phyloP scores from a whole-genome alignment of 2,888 invertebrate species.

The Drosophila lacicola region DNA sequence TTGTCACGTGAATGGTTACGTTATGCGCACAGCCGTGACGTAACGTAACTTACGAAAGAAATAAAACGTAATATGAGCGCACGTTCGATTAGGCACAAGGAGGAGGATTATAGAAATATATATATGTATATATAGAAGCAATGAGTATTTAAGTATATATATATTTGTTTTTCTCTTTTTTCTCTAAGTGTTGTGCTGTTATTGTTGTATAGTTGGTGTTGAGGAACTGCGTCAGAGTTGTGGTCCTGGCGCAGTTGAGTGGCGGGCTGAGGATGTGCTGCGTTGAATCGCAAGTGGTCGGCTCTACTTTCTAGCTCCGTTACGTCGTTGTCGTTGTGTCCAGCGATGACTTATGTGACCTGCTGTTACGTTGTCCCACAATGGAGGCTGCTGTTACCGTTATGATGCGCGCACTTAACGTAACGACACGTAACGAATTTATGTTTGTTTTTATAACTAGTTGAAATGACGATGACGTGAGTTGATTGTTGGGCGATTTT shows the following conservation, averaged over 20 bases:
- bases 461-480: slow-evolving; percentile 41
- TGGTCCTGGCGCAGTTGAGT: slow-evolving; percentile 72
- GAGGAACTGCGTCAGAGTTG: slow-evolving; percentile 72
- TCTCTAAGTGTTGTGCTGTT: slow-evolving; percentile 50
- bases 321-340: slow-evolving; percentile 66
- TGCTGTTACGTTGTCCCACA: slow-evolving; percentile 24
- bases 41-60: slow-evolving; percentile 43
- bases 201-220: slow-evolving; percentile 40
- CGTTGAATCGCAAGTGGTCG: slow-evolving; percentile 78
- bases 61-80: slow-evolving; percentile 62
- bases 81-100: slow-evolving; percentile 74
- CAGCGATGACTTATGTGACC: slow-evolving; percentile 22
- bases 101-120: slow-evolving; percentile 70
- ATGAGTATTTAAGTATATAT: slow-evolving; percentile 25
- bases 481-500: slow-evolving; percentile 41
- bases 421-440: slow-evolving; percentile 46
- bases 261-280: slow-evolving; percentile 80
- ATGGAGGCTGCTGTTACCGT: slow-evolving; percentile 61
- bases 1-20: slow-evolving; percentile 30
- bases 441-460: slow-evolving; percentile 17
- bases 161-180: slow-evolving; percentile 21
- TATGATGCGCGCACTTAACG: slow-evolving; percentile 70
- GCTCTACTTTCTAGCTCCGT: slow-evolving; percentile 73
- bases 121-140: slow-evolving; percentile 58
- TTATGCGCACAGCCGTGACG: slow-evolving; percentile 25